Evolutionary conservation across 2,888 invertebrate species (phyloP), one percentile per base, ranked within the genome.

Genomic region (Notocelia uddmanniana): DNA sequence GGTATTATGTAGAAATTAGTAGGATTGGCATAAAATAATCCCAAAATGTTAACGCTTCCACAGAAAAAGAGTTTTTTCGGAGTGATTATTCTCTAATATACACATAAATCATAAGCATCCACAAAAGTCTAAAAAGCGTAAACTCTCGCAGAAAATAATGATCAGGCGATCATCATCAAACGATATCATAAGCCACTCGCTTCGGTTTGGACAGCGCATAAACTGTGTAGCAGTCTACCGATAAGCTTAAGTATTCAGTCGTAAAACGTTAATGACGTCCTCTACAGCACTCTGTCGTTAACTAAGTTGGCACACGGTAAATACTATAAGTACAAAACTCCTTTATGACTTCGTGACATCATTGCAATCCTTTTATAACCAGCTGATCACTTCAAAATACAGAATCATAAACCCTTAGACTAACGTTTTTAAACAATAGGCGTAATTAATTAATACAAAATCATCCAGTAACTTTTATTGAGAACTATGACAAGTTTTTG

Each of bases 121-220:
- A 45, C 45, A n/a, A 45, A 45, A 45, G 2, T 37, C 37, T 13
- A 45, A 21, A 57, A 31, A 45, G 9, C 23, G 45, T 37, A 57
- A 62, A 55, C 54, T 19, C 26, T 21, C n/a, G 6, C 9, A 18
- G 45, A 66, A 70, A n/a, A 66, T 23, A 60, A 54, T 71, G 52
- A 64, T 70, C 37, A 66, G 31, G 70, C 41, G 41, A 71, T 71
- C 70, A 71, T 54, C 70, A 67, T 71, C 67, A 66, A 71, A 59
- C 48, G 54, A 60, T 71, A 60, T 67, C 71, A 59, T 45, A 21
- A 57, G 10, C 23, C 41, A 21, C 34, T 50, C 26, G 48, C 34
- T 58, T 52, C 58, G 50, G 19, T 71, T 59, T 45, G 54, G 71
- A 52, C 54, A 58, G 50, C 23, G 58, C 64, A 41, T 66, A 67